Conservation (phyloP, 2,797 vertebrate species). For the Anabas testudineus region DNA sequence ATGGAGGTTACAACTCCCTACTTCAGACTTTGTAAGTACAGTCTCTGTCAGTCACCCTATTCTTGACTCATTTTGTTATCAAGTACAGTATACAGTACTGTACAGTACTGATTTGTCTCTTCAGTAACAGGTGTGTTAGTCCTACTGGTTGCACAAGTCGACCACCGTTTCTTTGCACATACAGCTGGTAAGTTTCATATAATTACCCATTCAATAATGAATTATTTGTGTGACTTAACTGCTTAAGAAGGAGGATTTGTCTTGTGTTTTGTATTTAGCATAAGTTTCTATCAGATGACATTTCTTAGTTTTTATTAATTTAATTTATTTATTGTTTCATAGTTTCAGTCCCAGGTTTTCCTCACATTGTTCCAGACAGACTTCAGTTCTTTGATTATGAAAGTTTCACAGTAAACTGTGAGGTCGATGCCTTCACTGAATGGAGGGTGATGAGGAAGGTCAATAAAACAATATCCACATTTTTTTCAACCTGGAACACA, state of each 20-base stretch:
- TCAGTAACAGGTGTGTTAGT: not conserved
- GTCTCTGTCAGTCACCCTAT: not conserved
- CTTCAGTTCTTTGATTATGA: not conserved
- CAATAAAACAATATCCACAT: accelerated
- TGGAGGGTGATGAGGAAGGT: too few species aligned
- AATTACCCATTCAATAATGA: too few species aligned
- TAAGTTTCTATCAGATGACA: too few species aligned
- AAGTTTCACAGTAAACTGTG: too few species aligned
- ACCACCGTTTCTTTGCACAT: not conserved
- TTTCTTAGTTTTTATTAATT: too few species aligned
- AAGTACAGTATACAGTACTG: not conserved
- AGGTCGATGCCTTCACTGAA: too few species aligned
- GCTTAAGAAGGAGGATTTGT: too few species aligned
- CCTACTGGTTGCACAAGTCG: not conserved
- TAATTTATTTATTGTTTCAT: too few species aligned
- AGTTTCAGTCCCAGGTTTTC: slow-evolving; percentile 1
- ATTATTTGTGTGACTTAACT: too few species aligned
- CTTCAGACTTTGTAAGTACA: slow-evolving; percentile 1
- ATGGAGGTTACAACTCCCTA: slow-evolving; percentile 4
- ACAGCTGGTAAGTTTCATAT: not conserved
- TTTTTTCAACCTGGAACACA: not conserved
- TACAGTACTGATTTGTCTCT: slow-evolving; percentile 9
- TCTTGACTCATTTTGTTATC: not conserved
- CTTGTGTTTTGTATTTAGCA: too few species aligned
- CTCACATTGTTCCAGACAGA: not conserved